Base-by-base conservation (phyloP, 1,140 invertebrate species). In the Neuroterus valhalla region DNA sequence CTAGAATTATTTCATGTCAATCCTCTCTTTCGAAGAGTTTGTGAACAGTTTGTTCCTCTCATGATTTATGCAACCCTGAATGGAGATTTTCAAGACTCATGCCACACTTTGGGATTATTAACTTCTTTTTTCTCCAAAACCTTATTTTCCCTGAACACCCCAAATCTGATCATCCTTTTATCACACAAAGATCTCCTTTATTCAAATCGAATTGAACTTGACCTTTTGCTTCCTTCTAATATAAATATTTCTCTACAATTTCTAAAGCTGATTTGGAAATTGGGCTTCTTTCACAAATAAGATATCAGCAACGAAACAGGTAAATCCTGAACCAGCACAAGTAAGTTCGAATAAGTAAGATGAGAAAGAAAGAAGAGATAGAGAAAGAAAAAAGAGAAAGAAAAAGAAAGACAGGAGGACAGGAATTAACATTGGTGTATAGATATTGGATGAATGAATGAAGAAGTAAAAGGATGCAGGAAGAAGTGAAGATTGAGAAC, bases 171-270 rank as follows among this genome's bases (percentile, higher is more conserved):
- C 12, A 31, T 62, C 31, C 15, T 38, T 17, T 62, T 15, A 31
- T 62, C n/a, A 12, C n/a, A 17, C 23, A 43, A 50, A 6, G 50
- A 62, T 78, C 70, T 62, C 72, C 12, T 62, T 38, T 23, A 38
- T 62, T 62, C 23, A 31, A 52, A 21, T 19, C 19, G 23, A 62
- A 62, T 62, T 62, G 55, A 62, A 31, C 55, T 62, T 62, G 55
- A 38, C 26, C 55, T 62, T 50, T 50, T 50, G 12, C 52, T 26
- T 55, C 12, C 14, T 55, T 62, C 31, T 26, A 31, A 6, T 21
- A 11, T 23, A 10, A 14, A 62, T 62, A 21, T 21, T 23, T 21
- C 31, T 62, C 23, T 15, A 15, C 31, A 62, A 62, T 62, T 14
- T 62, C 23, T 62, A n/a, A 38, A 23, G 31, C 55, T 6, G 26